Conservation (phyloP, 2,888 invertebrate genomes). For the Patella caerulea region DNA sequence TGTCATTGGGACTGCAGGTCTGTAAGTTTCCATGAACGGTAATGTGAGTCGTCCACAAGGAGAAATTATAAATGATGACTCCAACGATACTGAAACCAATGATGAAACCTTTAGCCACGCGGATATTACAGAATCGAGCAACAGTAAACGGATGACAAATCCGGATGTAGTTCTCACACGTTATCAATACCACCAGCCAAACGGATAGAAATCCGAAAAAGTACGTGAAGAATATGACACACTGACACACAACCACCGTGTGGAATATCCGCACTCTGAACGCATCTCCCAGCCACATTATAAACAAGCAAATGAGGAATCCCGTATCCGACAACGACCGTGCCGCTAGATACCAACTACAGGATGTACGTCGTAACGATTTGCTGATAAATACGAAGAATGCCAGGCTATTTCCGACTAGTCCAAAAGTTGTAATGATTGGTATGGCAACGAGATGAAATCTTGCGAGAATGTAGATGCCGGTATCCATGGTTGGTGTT, state of each 20-base stretch:
- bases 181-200: slow-evolving; percentile 50
- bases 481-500: too few species aligned
- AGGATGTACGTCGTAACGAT: slow-evolving; percentile 81
- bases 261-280: slow-evolving; percentile 38
- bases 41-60: slow-evolving; percentile 43
- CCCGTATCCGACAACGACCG: slow-evolving; percentile 84
- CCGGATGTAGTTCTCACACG: slow-evolving; percentile 47
- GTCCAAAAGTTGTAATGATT: slow-evolving; percentile 79
- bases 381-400: slow-evolving; percentile 82
- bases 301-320: slow-evolving; percentile 79
- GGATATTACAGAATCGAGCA: slow-evolving; percentile 33
- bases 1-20: slow-evolving; percentile 7
- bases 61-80: slow-evolving; percentile 38
- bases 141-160: slow-evolving; percentile 45
- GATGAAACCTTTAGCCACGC: slow-evolving; percentile 28
- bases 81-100: slow-evolving; percentile 29
- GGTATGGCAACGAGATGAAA: slow-evolving; percentile 80
- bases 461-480: slow-evolving; percentile 20
- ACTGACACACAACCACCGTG: slow-evolving; percentile 79
- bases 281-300: slow-evolving; percentile 47
- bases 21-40: background rate
- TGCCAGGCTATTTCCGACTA: slow-evolving; percentile 82
- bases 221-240: slow-evolving; percentile 79
- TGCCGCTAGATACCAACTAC: slow-evolving; percentile 83
- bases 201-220: slow-evolving; percentile 57